Base-by-base conservation (phyloP, 2,888 invertebrate species). In the Maniola hyperantus region DNA sequence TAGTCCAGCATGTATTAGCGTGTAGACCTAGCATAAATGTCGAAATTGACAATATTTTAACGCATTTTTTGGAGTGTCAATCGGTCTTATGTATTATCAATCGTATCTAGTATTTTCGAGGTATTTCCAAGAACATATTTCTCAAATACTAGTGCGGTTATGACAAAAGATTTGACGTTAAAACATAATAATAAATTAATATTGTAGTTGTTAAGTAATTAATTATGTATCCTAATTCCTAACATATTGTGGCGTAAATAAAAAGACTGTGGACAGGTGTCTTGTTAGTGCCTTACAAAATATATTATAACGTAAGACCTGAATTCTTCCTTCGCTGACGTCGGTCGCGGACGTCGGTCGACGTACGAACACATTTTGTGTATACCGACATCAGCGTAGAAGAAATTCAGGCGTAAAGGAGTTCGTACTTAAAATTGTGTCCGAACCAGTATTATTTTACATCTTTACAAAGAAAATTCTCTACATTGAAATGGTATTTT, bases 111-210 rank as follows among this genome's bases (percentile, higher is more conserved):
- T 84, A 76, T 78, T 76, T 73, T 68, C 59, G 57, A 64, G 65
- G 79, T 78, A 74, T 72, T 76, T 71, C 72, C 72, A 72, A 75
- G n/a, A 54, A 69, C 44, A 61, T 71, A 76, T 62, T 63, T 67
- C 66, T 33, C 63, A 59, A 70, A 64, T 66, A 68, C 64, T 46
- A 60, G 65, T 44, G 50, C 66, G 68, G 57, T 48, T 58, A 50
- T 59, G 48, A 39, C 36, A 60, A 60, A 66, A 63, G 66, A 75
- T 77, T 74, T 72, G 70, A 82, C 79, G 78, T 83, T 83, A 74
- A 83, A 82, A 81, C 80, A 80, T 81, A 85, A 85, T 83, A 85
- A 85, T 84, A 84, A 85, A 88, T 85, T 87, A 89, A 89, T 89
- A 83, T 85, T 85, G 80, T 78, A 81, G 80, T 71, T 84, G 76